Percentiles rank a stretch among this genome's conserved stretches.
Evolutionary conservation across 30 jellyfish, hydroid and myxozoan species (phyloP).

Genomic region (Aurelia aurita): DNA sequence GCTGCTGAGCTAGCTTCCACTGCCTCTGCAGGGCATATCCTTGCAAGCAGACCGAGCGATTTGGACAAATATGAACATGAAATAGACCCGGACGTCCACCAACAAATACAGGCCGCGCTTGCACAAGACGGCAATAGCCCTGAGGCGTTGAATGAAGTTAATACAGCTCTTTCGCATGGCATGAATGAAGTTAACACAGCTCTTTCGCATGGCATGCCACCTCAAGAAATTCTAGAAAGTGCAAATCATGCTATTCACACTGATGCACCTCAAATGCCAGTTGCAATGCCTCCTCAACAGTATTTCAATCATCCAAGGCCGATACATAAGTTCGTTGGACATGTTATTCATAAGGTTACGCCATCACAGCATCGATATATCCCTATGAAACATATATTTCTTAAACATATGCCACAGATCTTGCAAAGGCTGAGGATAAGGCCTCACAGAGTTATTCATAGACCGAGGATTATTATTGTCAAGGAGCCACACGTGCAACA

Average conservation of each 20-base stretch:
- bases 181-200: slow-evolving; percentile 31
- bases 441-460: slow-evolving; percentile 41
- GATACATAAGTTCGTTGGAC: slow-evolving; percentile 64
- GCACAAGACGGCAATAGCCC: slow-evolving; percentile 73
- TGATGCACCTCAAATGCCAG: background rate
- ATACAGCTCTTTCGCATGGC: slow-evolving; percentile 51
- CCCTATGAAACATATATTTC: slow-evolving; percentile 67
- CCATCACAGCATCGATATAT: slow-evolving; percentile 66
- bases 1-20: slow-evolving; percentile 41
- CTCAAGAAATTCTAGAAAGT: slow-evolving; percentile 39
- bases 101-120: slow-evolving; percentile 64
- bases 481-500: slow-evolving; percentile 59
- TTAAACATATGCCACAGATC: slow-evolving; percentile 50
- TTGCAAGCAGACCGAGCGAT: slow-evolving; percentile 45
- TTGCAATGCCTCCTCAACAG: slow-evolving; percentile 49
- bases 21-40: background rate
- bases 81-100: slow-evolving; percentile 70
- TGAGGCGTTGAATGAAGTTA: slow-evolving; percentile 46
- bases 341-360: slow-evolving; percentile 46
- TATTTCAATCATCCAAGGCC: slow-evolving; percentile 21
- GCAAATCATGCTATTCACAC: slow-evolving; percentile 54
- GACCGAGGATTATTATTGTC: slow-evolving; percentile 76
- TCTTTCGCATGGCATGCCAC: slow-evolving; percentile 51
- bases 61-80: slow-evolving; percentile 33
- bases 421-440: slow-evolving; percentile 34